Evolutionary conservation across 1,140 invertebrate genomes (phyloP).

Genomic region (Drosophila navojoa): DNA sequence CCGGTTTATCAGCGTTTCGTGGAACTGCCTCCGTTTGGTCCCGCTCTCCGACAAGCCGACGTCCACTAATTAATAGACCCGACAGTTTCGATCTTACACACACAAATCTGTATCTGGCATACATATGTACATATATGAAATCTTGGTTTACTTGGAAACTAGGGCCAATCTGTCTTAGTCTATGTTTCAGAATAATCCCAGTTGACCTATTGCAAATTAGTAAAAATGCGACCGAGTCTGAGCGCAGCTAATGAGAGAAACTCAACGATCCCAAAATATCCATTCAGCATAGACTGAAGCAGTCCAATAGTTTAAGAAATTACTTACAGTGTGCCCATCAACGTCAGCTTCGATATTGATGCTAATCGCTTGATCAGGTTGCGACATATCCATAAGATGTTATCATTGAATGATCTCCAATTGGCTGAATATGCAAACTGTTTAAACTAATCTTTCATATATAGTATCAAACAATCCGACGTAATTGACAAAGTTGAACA

Average conservation of each 20-base stretch:
- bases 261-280: neutral
- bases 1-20: slow-evolving; percentile 31
- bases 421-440: too few relatives aligned
- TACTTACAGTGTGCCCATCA: too few relatives aligned
- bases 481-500: too few relatives aligned
- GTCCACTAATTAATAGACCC: slow-evolving; percentile 15
- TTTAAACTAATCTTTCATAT: too few relatives aligned
- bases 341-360: too few relatives aligned
- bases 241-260: neutral
- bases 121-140: neutral
- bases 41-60: neutral
- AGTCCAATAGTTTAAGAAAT: too few relatives aligned
- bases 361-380: too few relatives aligned
- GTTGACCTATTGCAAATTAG: neutral
- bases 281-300: too few relatives aligned
- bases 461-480: too few relatives aligned
- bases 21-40: neutral
- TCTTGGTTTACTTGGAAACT: neutral
- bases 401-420: too few relatives aligned
- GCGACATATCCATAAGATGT: too few relatives aligned
- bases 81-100: neutral
- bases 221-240: neutral
- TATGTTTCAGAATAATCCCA: neutral
- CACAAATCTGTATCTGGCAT: neutral
- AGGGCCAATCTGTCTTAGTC: neutral